Evolutionary conservation across 2,113 vertebrate genomes (phyloP).

Genomic region (Tapirus terrestris): DNA sequence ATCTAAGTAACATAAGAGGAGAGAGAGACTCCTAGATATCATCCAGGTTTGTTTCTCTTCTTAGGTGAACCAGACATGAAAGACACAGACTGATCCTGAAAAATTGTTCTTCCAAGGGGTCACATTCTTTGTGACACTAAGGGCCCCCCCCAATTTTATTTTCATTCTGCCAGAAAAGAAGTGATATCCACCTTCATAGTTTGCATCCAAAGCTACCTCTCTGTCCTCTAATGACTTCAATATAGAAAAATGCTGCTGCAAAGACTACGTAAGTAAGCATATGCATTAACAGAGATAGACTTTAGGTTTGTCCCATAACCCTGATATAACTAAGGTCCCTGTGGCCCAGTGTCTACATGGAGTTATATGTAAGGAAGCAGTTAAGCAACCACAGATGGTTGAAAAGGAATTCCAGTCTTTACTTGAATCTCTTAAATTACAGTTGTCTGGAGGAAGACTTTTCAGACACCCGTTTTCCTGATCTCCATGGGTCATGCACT

Average conservation of each 20-base stretch:
- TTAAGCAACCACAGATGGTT: neutral
- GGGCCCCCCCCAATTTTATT: neutral
- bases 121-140: neutral
- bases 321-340: neutral
- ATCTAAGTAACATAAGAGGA: neutral
- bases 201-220: neutral
- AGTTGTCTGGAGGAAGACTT: neutral
- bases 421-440: neutral
- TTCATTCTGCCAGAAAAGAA: neutral
- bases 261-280: neutral
- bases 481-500: rapidly evolving
- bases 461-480: neutral
- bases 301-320: neutral
- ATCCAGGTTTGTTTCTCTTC: neutral
- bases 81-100: neutral
- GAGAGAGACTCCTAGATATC: neutral
- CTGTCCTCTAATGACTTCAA: neutral
- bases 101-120: neutral
- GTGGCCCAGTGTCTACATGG: neutral
- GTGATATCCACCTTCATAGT: neutral
- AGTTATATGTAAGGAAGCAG: neutral
- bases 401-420: neutral
- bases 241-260: neutral
- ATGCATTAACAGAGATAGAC: neutral
- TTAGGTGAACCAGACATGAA: neutral